These are phyloP conservation scores for Slavum lentiscoides DNA, from an alignment of 2,888 invertebrate species.

Conservation along the genomic window DNA sequence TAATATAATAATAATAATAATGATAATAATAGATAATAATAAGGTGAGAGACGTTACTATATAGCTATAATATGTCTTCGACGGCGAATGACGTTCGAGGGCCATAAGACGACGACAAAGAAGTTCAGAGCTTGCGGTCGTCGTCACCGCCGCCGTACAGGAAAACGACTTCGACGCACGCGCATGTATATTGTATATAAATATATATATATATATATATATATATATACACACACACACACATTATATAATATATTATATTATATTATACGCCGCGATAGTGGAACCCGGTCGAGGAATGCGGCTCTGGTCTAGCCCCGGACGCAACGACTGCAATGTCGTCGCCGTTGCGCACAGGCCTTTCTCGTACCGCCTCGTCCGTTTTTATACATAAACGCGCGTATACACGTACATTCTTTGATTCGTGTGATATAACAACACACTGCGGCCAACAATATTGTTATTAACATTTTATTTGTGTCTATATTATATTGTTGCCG, in stretches of 20 bases:
- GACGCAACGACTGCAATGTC: background rate
- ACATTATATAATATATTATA: background rate
- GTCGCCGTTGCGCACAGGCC: conserved; percentile 9
- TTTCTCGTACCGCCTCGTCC: conserved; percentile 18
- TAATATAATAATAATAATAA: too few relatives aligned
- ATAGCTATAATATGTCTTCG: too few relatives aligned
- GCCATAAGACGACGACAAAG: conserved; percentile 4
- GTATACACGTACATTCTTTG: background rate
- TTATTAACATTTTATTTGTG: too few relatives aligned
- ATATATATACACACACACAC: background rate
- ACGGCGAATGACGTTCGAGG: too few relatives aligned
- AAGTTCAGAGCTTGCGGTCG: background rate
- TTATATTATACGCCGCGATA: conserved; percentile 7
- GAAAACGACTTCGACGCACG: background rate
- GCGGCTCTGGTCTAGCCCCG: conserved; percentile 46
- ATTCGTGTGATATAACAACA: background rate
- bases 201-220: too few relatives aligned
- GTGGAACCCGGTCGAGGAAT: conserved; percentile 37
- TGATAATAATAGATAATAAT: too few relatives aligned
- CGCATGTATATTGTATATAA: background rate
- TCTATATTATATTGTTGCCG: too few relatives aligned
- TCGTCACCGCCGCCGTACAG: background rate
- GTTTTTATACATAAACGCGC: background rate
- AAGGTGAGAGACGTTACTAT: too few relatives aligned
- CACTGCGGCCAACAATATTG: background rate